Base-by-base conservation (phyloP, 2,888 invertebrate genomes). In the Lithosia quadra region DNA sequence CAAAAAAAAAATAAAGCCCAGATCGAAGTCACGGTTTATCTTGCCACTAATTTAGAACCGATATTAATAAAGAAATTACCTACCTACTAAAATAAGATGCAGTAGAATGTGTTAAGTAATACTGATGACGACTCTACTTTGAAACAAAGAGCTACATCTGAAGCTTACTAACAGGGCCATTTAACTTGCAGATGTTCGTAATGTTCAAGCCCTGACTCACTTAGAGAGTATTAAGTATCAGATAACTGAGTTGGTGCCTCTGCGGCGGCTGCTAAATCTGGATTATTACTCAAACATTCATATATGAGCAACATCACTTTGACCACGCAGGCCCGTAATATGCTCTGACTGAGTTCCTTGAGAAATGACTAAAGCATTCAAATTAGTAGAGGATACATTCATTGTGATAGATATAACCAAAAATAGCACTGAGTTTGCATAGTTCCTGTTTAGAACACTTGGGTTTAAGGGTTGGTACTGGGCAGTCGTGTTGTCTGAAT, bases 211-310 rank as follows among this genome's bases (percentile, higher is more conserved):
- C 74, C 84, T 91, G 92, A 92, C 78, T 92, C 76, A 69, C 75
- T 73, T 77, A 78, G 77, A 81, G 79, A 82, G 63, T 64, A 63
- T 57, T n/a, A 62, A 69, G 83, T 63, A 69, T 84, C 78, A 67
- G 74, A 85, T 88, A 88, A 88, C 85, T 81, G 81, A 78, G 76
- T 75, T 55, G 70, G 70, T 71, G 62, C 67, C 67, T 60, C 73
- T 70, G 78, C 83, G 81, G 81, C 84, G 82, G 82, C 79, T 62
- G 82, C 91, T 92, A 92, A 88, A 93, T 91, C 86, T 84, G 87
- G 89, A 86, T 49, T 80, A 86, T 92, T 92, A 90, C 92, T 93
- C 93, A 93, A 92, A 70, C 64, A 61, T 76, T 69, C 66, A 70
- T 62, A 70, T 62, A 74, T 74, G 68, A 70, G 63, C 71, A 77